Evolutionary conservation across 2,113 vertebrate genomes (phyloP).

Genomic region (Phocoena sinus): DNA sequence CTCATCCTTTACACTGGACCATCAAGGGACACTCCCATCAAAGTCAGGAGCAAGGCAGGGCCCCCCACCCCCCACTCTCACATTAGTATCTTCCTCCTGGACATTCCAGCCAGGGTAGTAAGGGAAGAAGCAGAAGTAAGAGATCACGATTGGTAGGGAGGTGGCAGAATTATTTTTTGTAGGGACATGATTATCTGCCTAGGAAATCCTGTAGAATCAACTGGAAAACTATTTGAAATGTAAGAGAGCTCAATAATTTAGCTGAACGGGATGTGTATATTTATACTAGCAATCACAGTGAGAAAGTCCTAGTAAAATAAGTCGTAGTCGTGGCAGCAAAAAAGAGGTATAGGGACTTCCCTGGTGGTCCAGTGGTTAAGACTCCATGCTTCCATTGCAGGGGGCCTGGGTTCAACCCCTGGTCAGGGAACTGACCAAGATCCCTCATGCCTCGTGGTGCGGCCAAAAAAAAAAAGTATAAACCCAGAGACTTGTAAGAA

Average conservation of each 20-base stretch:
- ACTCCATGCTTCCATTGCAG: not conserved
- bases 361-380: not conserved
- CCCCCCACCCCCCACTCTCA: rapidly evolving
- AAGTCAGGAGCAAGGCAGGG: not conserved
- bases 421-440: not conserved
- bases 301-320: not conserved
- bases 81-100: not conserved
- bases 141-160: not conserved
- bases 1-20: not conserved
- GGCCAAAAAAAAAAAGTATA: not conserved
- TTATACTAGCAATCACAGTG: rapidly evolving
- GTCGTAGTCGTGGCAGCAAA: not conserved
- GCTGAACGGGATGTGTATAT: rapidly evolving
- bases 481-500: not conserved
- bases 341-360: not conserved
- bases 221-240: not conserved
- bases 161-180: not conserved
- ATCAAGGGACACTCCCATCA: not conserved
- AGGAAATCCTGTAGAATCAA: not conserved
- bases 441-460: not conserved
- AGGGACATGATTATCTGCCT: not conserved
- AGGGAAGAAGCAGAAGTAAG: not conserved
- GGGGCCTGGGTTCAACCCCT: not conserved
- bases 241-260: not conserved
- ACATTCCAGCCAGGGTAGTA: not conserved